These are phyloP conservation scores for Lepus oiostolus DNA, from an alignment of 2,797 vertebrate species.

Conservation along the genomic window DNA sequence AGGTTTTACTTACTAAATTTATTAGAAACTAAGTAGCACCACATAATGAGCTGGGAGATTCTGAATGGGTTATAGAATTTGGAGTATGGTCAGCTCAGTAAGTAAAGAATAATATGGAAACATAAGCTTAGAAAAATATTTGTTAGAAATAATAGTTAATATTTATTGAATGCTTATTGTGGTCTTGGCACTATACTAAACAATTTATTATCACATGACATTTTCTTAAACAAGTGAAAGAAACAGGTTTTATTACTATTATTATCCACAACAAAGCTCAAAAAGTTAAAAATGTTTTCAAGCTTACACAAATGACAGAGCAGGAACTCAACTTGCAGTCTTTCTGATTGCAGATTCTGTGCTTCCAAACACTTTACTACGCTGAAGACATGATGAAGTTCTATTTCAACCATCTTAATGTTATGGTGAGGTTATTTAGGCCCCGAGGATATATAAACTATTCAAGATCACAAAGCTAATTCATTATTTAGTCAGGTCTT, in stretches of 20 bases:
- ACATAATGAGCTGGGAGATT: neutral
- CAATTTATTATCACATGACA: neutral
- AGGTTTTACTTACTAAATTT: neutral
- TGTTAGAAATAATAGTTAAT: neutral
- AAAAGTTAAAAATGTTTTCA: neutral
- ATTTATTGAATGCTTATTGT: neutral
- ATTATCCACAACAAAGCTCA: neutral
- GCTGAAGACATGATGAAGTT: neutral
- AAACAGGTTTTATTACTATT: neutral
- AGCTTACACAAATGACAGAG: neutral
- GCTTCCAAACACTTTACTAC: neutral
- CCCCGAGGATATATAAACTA: neutral
- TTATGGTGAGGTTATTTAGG: neutral
- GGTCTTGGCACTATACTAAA: neutral
- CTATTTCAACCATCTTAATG: neutral
- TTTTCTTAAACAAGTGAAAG: neutral
- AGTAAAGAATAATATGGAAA: neutral
- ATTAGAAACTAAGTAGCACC: conserved; percentile 38
- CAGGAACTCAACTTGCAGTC: neutral
- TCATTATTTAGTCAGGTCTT: neutral
- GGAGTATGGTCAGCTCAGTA: neutral
- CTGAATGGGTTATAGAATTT: neutral
- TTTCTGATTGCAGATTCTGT: neutral
- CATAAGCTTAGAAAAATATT: neutral
- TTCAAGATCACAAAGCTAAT: neutral